Conservation (phyloP, 1,140 invertebrate genomes). For the Lerema accius region DNA sequence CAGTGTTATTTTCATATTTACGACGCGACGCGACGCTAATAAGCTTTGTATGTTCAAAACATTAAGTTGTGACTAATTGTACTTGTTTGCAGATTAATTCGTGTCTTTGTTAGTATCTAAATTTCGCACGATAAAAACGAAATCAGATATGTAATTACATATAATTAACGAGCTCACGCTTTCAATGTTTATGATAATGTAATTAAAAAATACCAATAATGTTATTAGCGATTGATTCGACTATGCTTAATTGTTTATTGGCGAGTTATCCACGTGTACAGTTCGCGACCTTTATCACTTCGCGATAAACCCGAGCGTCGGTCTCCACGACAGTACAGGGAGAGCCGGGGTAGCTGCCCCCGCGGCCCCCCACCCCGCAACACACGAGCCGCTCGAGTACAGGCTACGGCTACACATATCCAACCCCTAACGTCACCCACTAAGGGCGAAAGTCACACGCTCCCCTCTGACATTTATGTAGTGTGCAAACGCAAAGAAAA, state of each 20-base stretch:
- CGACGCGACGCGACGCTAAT: constrained; percentile 1
- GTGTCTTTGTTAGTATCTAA: too few species aligned
- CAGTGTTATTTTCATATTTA: constrained; percentile 18
- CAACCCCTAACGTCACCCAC: neutral
- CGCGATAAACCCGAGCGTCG: constrained; percentile 6
- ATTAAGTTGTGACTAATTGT: neutral
- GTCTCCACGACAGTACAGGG: neutral
- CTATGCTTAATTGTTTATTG: constrained; percentile 7
- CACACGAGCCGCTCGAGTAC: neutral
- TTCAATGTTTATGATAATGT: too few species aligned
- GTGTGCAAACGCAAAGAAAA: constrained; percentile 7
- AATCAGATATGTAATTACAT: too few species aligned
- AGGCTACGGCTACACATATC: neutral
- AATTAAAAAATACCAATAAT: too few species aligned
- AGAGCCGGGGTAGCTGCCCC: neutral
- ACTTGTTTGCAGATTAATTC: too few species aligned
- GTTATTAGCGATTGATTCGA: too few species aligned
- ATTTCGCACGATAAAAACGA: too few species aligned
- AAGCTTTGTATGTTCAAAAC: constrained; percentile 8
- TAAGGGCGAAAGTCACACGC: constrained; percentile 1
- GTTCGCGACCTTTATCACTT: constrained; percentile 16
- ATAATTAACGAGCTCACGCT: too few species aligned
- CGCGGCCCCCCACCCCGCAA: too few species aligned
- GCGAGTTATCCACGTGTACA: constrained; percentile 15
- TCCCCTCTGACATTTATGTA: constrained; percentile 1